Evolutionary conservation across 2,888 invertebrate genomes (phyloP), one percentile per base, ranked within the genome.

Genomic region (Scotopteryx bipunctaria): DNA sequence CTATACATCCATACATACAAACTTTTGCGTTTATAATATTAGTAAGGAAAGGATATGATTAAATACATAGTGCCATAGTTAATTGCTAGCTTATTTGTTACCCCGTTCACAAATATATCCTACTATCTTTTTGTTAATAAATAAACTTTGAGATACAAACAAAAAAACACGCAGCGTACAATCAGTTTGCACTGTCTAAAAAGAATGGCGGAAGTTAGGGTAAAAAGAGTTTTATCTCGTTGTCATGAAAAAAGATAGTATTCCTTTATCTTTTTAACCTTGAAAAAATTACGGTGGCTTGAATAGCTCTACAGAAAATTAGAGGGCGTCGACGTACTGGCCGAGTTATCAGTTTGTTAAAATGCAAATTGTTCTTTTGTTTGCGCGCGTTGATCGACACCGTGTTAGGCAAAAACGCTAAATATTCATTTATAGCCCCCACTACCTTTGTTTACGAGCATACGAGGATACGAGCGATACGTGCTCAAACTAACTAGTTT

Each of bases 281-380:
- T 63, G 71, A 77, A 74, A 77, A 81, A 83, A 80, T 77, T 76
- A 76, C 72, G 68, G 71, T 74, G 76, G 75, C 77, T 73, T 63
- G 64, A 67, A 65, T 62, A 69, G 64, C 67, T 74, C 74, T 67
- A 69, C 66, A 67, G 69, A 71, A 81, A 81, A 83, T 83, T 79
- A 80, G 71, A 77, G 73, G 71, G 67, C 69, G 67, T 66, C 70
- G 61, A 65, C 69, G 76, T 69, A 72, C 73, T 72, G 69, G 76
- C 70, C 73, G 75, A 78, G 84, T 86, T 84, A 86, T 85, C 83
- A 81, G 83, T 81, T 82, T 78, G 81, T 85, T 86, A 85, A 85
- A 86, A 86, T 88, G 89, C 81, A 87, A 88, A 89, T 86, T 81
- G 74, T 78, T 75, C 81, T 81, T 87, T 86, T 86, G 86, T 87